Percentiles rank a stretch among this genome's conserved stretches.
phyloP scores from a whole-genome alignment of 30 jellyfish, hydroid and myxozoan genomes.

The Thelohanellus kitauei region DNA sequence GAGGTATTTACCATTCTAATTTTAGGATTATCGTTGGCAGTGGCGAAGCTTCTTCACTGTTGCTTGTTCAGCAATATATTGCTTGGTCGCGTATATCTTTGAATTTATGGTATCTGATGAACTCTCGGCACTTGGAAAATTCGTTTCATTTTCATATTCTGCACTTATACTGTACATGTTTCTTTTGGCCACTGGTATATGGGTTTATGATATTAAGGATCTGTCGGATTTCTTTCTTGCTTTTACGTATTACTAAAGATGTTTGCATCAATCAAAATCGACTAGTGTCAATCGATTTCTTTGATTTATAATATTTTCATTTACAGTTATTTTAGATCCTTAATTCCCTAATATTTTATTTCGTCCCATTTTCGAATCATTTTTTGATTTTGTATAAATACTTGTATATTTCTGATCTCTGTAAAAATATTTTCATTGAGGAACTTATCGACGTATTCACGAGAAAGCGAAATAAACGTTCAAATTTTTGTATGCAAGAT shows the following conservation, averaged over 20 bases:
- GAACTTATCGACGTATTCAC: too few species aligned
- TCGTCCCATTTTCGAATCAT: too few species aligned
- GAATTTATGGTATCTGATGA: neutral
- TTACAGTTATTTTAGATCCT: too few species aligned
- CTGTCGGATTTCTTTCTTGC: neutral
- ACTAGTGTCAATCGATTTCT: too few species aligned
- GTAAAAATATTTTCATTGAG: too few species aligned
- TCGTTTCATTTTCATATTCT: neutral
- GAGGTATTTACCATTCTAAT: slow-evolving; percentile 22
- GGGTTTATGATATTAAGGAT: neutral
- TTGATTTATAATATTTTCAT: too few species aligned
- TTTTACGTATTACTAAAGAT: neutral
- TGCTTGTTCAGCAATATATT: neutral
- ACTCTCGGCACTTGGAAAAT: neutral
- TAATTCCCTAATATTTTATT: too few species aligned
- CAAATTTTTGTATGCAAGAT: too few species aligned
- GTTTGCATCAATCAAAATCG: neutral
- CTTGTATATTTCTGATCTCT: too few species aligned
- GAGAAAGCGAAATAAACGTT: too few species aligned
- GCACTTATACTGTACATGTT: neutral
- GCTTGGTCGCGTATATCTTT: neutral
- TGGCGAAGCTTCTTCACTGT: neutral
- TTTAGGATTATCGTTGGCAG: slow-evolving; percentile 1
- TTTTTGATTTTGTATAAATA: too few species aligned
- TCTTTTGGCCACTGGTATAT: neutral